phyloP scores from a whole-genome alignment of 2,888 invertebrate genomes.

The Odontocolon sp. region DNA sequence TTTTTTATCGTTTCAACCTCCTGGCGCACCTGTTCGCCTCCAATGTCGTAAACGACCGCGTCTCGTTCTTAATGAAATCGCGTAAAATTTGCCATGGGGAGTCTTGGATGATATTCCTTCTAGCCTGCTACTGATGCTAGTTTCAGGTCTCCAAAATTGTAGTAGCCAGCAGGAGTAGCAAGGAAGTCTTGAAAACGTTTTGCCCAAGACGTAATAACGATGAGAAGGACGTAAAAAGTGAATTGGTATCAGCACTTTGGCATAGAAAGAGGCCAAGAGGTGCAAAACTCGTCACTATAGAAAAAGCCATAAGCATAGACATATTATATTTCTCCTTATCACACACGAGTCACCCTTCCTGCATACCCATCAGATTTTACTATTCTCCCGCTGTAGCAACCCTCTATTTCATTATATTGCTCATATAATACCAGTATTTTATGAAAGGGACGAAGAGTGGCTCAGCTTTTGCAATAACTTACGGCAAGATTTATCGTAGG shows the following conservation, averaged over 20 bases:
- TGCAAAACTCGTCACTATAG: conserved; percentile 28
- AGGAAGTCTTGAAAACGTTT: not conserved
- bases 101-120: too few species aligned
- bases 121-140: not conserved
- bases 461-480: not conserved
- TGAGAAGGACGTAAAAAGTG: conserved; percentile 9
- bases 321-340: conserved; percentile 42
- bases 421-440: conserved; percentile 40
- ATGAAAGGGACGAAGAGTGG: conserved; percentile 14
- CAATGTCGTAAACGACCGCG: conserved; percentile 48
- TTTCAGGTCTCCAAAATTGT: too few species aligned
- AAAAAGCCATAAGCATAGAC: not conserved
- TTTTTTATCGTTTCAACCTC: conserved; percentile 24
- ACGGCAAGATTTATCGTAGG: conserved; percentile 28
- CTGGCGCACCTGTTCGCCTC: conserved; percentile 42
- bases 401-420: conserved; percentile 48
- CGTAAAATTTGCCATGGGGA: conserved; percentile 44
- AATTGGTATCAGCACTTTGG: conserved; percentile 22
- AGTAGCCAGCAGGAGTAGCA: not conserved
- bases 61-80: conserved; percentile 51
- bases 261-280: not conserved
- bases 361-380: conserved; percentile 23
- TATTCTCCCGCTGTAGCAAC: not conserved
- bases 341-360: conserved; percentile 4
- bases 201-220: not conserved